Conservation (phyloP, 2,113 vertebrate genomes). For the Haliaeetus leucogaster region DNA sequence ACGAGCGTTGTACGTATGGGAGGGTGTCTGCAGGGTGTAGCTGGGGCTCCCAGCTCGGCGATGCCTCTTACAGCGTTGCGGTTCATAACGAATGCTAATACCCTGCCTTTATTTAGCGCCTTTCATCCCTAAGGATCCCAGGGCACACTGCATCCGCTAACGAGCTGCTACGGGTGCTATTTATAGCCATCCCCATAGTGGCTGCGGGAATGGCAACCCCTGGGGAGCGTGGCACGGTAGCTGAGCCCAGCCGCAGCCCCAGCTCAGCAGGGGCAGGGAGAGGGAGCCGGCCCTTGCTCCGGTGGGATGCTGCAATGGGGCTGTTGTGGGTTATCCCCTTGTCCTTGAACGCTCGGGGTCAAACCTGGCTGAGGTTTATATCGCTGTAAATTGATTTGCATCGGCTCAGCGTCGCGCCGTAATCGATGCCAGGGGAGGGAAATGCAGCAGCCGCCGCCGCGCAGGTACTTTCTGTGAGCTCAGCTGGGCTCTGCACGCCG, state of each 20-base stretch:
- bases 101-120: conserved; percentile 7
- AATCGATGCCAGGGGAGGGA: not conserved
- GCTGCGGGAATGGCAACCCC: not conserved
- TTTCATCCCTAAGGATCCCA: conserved; percentile 1
- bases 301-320: not conserved
- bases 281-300: not conserved
- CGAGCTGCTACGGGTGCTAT: not conserved
- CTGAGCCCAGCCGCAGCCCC: not conserved
- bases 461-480: not conserved
- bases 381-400: not conserved
- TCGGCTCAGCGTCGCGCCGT: not conserved
- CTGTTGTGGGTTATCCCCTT: not conserved
- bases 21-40: not conserved
- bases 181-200: not conserved
- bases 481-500: not conserved
- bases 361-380: not conserved
- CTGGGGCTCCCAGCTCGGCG: not conserved
- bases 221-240: not conserved
- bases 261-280: not conserved
- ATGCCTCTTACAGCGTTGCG: not conserved
- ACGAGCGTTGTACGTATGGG: not conserved
- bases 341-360: not conserved
- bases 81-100: not conserved
- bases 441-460: not conserved
- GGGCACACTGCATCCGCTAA: not conserved